Evolutionary conservation across 2,797 vertebrate species (phyloP).

Genomic region (Aselliscus stoliczkanus): DNA sequence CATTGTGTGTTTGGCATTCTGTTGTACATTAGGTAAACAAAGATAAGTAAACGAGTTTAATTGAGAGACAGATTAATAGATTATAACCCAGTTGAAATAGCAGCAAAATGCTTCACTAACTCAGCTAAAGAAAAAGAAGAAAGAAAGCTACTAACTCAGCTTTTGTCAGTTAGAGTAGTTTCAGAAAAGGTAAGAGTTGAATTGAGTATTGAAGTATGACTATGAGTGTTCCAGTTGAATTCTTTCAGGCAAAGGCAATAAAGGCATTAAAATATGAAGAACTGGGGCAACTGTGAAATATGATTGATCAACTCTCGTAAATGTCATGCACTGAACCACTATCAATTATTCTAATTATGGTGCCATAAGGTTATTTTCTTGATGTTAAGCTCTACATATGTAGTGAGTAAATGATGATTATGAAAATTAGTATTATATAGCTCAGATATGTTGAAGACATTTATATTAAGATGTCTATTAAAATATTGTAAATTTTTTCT

Average conservation of each 20-base stretch:
- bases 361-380: not conserved
- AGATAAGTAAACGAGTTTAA: not conserved
- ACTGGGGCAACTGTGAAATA: not conserved
- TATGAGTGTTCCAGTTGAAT: not conserved
- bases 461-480: not conserved
- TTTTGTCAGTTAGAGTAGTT: not conserved
- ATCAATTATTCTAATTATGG: not conserved
- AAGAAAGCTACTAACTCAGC: not conserved
- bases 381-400: not conserved
- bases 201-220: not conserved
- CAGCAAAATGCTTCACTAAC: not conserved
- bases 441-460: not conserved
- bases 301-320: not conserved
- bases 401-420: not conserved
- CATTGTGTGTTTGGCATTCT: not conserved
- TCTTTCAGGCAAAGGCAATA: not conserved
- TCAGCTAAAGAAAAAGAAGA: not conserved
- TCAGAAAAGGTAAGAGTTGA: not conserved
- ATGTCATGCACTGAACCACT: not conserved
- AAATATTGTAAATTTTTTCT: conserved; percentile 18
- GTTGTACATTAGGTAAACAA: not conserved
- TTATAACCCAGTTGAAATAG: not conserved
- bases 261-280: not conserved
- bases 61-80: not conserved
- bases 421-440: not conserved